phyloP scores from a whole-genome alignment of 2,888 invertebrate genomes.

The Zaprionus bogoriensis region DNA sequence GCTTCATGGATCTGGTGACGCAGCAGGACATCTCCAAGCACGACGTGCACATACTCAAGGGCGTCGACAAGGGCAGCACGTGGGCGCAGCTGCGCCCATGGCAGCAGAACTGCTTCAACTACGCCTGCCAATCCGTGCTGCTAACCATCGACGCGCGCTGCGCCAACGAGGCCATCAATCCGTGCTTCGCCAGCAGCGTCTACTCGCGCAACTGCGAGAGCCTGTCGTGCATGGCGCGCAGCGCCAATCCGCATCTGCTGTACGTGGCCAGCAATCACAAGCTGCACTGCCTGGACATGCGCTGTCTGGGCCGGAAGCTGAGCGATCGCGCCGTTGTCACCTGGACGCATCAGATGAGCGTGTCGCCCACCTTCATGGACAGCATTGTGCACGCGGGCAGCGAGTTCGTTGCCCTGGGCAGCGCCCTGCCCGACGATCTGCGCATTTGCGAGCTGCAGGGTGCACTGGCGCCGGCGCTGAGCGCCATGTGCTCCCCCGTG shows the following conservation, averaged over 20 bases:
- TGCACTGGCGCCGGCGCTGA: constrained; percentile 10
- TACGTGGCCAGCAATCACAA: constrained; percentile 81
- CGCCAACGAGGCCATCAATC: constrained; percentile 36
- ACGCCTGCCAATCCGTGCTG: constrained; percentile 66
- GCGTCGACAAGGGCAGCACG: constrained; percentile 32
- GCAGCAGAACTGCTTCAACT: constrained; percentile 68
- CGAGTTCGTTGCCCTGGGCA: constrained; percentile 73
- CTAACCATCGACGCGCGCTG: constrained; percentile 73
- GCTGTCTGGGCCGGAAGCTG: constrained; percentile 62
- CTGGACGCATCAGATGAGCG: constrained; percentile 80
- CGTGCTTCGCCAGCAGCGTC: constrained; percentile 58
- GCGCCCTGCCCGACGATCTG: constrained; percentile 68
- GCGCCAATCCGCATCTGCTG: constrained; percentile 71
- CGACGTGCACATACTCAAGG: constrained; percentile 47
- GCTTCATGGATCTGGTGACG: constrained; percentile 50
- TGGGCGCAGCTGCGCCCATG: constrained; percentile 66
- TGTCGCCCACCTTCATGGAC: constrained; percentile 74
- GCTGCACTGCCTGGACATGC: constrained; percentile 75
- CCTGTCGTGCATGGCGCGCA: constrained; percentile 68
- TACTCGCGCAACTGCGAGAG: constrained; percentile 63
- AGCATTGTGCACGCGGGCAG: constrained; percentile 45
- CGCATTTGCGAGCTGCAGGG: constrained; percentile 71
- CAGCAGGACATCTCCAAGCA: constrained; percentile 46
- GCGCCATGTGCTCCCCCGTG: constrained; percentile 49
- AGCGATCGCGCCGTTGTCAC: constrained; percentile 60